Evolutionary conservation across 2,113 vertebrate species (phyloP).

Genomic region (Cisticola juncidis): DNA sequence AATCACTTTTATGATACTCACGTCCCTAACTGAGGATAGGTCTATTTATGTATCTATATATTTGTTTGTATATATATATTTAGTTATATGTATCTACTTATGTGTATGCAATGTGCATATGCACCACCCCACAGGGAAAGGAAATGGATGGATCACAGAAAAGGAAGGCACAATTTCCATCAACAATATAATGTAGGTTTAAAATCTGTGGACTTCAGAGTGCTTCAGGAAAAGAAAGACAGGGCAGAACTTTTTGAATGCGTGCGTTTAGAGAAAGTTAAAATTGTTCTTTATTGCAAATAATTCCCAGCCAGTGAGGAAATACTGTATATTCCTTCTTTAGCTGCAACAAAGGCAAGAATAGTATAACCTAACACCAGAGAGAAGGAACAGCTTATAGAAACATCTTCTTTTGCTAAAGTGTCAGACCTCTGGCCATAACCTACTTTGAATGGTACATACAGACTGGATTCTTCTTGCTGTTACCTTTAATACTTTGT

Average conservation of each 20-base stretch:
- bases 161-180: neutral
- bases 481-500: neutral
- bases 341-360: neutral
- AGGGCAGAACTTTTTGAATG: neutral
- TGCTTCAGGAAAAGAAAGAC: neutral
- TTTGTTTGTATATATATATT: fast-evolving
- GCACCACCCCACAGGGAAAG: neutral
- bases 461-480: neutral
- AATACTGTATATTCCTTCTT: neutral
- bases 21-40: neutral
- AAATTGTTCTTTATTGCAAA: neutral
- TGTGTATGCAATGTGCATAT: neutral
- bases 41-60: neutral
- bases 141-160: neutral
- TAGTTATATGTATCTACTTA: neutral
- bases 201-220: neutral
- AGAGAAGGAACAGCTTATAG: neutral
- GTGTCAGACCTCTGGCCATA: neutral
- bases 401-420: neutral
- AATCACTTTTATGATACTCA: neutral
- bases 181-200: neutral
- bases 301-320: neutral
- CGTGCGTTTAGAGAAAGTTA: neutral
- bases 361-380: neutral
- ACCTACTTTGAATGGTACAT: neutral